These are phyloP conservation scores for Aphis craccivora DNA, from an alignment of 1,140 invertebrate genomes.

Conservation along the genomic window DNA sequence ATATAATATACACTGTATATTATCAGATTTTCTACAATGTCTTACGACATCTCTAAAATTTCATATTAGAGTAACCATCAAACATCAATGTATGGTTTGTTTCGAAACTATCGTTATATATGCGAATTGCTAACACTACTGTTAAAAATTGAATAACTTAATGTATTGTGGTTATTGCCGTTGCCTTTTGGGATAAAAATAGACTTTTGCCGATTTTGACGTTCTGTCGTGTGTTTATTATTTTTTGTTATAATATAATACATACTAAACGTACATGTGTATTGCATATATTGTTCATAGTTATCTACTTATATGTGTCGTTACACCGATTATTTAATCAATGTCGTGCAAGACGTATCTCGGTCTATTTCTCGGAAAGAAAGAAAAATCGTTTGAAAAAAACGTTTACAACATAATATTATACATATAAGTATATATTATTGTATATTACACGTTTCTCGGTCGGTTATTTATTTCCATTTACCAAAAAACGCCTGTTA, in stretches of 20 bases:
- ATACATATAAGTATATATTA: neutral
- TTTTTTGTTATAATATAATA: neutral
- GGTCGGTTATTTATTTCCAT: neutral
- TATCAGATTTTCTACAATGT: neutral
- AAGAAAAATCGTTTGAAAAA: neutral
- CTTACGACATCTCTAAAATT: neutral
- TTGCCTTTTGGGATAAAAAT: neutral
- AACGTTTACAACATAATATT: neutral
- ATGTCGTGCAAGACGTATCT: neutral
- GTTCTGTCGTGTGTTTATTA: neutral
- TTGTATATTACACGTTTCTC: neutral
- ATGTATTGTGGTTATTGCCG: neutral
- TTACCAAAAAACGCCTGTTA: neutral
- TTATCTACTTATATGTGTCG: neutral
- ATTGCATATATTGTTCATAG: neutral
- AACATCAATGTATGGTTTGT: neutral
- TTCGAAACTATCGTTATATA: neutral
- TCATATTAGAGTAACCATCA: neutral
- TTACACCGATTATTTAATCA: neutral
- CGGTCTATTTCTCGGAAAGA: neutral
- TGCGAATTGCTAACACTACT: neutral
- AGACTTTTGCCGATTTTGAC: neutral
- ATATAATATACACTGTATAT: neutral
- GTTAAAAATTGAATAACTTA: neutral
- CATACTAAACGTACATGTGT: too few relatives aligned